A percentile compares a stretch with the other conserved stretches of the same genome.
Evolutionary conservation across 2,888 invertebrate species (phyloP).

Genomic region (Cyclophora albipunctata): DNA sequence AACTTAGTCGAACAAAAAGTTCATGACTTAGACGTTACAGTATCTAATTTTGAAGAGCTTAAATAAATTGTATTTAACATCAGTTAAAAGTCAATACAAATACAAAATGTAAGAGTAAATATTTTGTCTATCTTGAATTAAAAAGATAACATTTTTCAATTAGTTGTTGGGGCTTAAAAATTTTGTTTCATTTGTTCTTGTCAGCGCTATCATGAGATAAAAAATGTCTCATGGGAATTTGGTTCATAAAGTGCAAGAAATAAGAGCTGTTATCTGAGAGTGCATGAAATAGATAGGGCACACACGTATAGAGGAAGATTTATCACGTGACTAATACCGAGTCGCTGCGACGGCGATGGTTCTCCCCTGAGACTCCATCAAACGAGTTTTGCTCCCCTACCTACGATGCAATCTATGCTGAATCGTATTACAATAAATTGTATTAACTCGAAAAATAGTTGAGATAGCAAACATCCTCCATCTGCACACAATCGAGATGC

Average conservation of each 20-base stretch:
- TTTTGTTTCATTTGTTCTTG: slow-evolving; percentile 20
- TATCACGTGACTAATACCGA: slow-evolving; percentile 73
- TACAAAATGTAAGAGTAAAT: slow-evolving; percentile 1
- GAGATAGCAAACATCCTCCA: slow-evolving; percentile 74
- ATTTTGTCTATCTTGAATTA: slow-evolving; percentile 10
- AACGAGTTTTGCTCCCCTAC: slow-evolving; percentile 73
- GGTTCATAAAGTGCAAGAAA: slow-evolving; percentile 52
- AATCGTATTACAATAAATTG: slow-evolving; percentile 76
- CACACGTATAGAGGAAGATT: slow-evolving; percentile 59
- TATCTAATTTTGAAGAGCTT: neutral
- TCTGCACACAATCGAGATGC: slow-evolving; percentile 69
- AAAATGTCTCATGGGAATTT: slow-evolving; percentile 47
- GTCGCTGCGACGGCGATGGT: slow-evolving; percentile 60
- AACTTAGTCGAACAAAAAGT: slow-evolving; percentile 9
- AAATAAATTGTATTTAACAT: neutral
- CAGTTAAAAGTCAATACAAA: neutral
- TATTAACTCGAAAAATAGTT: slow-evolving; percentile 75
- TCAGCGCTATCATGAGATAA: slow-evolving; percentile 28
- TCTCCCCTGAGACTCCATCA: slow-evolving; percentile 70
- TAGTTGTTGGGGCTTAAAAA: slow-evolving; percentile 17
- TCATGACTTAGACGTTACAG: neutral
- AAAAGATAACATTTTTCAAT: slow-evolving; percentile 21
- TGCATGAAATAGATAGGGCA: slow-evolving; percentile 40
- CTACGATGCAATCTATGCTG: slow-evolving; percentile 74
- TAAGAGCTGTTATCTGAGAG: slow-evolving; percentile 24